These are phyloP conservation scores for Limnodromus scolopaceus DNA, from an alignment of 2,797 vertebrate genomes.

Conservation along the genomic window DNA sequence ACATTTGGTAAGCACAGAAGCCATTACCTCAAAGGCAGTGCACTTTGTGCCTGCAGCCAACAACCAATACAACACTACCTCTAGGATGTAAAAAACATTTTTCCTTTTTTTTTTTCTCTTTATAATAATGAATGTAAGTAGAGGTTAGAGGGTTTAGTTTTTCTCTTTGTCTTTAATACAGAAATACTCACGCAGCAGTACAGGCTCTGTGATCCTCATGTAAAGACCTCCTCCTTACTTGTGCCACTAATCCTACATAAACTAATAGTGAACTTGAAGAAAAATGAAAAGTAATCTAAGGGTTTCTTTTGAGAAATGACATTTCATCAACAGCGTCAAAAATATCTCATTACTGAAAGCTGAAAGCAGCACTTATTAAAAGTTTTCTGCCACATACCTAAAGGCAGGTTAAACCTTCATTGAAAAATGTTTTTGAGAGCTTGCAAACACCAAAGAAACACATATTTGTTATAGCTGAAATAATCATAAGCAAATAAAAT, in stretches of 20 bases:
- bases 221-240: slow-evolving; percentile 66
- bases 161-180: slow-evolving; percentile 31
- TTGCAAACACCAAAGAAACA: slow-evolving; percentile 18
- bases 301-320: slow-evolving; percentile 66
- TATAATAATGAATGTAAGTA: slow-evolving; percentile 48
- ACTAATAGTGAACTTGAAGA: slow-evolving; percentile 67
- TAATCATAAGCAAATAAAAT: background rate
- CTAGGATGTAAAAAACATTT: background rate
- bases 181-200: slow-evolving; percentile 4
- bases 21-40: slow-evolving; percentile 20
- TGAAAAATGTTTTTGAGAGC: slow-evolving; percentile 35
- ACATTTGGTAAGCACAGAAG: slow-evolving; percentile 27
- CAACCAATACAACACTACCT: slow-evolving; percentile 23
- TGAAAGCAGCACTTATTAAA: slow-evolving; percentile 59
- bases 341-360: slow-evolving; percentile 59
- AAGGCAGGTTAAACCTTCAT: slow-evolving; percentile 20
- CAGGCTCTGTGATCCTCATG: slow-evolving; percentile 20
- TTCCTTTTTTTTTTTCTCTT: background rate
- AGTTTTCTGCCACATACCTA: slow-evolving; percentile 58
- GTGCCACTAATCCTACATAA: slow-evolving; percentile 70
- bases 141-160: slow-evolving; percentile 1
- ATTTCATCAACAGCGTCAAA: slow-evolving; percentile 63
- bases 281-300: slow-evolving; percentile 66
- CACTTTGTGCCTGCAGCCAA: slow-evolving; percentile 49
- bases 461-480: background rate